Percentiles rank a stretch among this genome's conserved stretches.
phyloP scores from a whole-genome alignment of 1,140 invertebrate genomes.

The Lycorma delicatula region DNA sequence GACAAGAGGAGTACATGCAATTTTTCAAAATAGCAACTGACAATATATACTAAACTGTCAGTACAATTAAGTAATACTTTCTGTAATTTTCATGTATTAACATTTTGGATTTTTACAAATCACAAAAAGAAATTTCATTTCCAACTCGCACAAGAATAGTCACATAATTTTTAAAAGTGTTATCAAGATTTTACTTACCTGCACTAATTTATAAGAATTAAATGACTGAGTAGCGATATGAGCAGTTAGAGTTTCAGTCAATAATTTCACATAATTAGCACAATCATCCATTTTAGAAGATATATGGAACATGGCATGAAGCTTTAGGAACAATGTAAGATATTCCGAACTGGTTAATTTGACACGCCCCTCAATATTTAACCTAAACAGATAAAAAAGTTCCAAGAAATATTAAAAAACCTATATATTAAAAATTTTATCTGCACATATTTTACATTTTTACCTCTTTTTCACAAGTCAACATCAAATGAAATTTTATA shows the following conservation, averaged over 20 bases:
- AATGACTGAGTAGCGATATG: conserved; percentile 70
- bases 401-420: no score
- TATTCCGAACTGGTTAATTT: conserved; percentile 59
- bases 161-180: background rate
- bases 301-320: conserved; percentile 53
- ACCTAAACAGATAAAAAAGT: no score
- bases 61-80: no score
- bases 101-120: background rate
- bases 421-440: no score
- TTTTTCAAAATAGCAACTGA: no score
- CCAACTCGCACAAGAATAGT: no score
- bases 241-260: conserved; percentile 59
- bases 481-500: no score
- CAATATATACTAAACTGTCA: no score
- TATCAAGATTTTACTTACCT: conserved; percentile 35
- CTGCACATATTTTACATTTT: no score
- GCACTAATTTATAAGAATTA: conserved; percentile 57
- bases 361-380: conserved; percentile 24
- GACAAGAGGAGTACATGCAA: no score
- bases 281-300: conserved; percentile 49
- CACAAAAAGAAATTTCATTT: no score
- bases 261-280: conserved; percentile 46
- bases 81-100: background rate
- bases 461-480: no score
- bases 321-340: conserved; percentile 55